phyloP scores from a whole-genome alignment of 2,888 invertebrate genomes.

The Machimus atricapillus region DNA sequence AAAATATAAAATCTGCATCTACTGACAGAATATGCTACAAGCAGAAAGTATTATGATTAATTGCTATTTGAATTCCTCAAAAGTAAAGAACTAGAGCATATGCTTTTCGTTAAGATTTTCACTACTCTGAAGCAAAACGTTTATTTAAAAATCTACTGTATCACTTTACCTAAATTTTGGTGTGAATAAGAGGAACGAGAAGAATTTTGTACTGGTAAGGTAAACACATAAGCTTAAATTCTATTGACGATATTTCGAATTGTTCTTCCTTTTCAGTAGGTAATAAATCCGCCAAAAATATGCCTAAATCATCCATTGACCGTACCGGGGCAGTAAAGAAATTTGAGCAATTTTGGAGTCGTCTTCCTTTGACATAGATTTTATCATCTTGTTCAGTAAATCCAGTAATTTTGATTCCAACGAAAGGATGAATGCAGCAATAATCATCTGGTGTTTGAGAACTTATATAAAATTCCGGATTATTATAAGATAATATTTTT shows the following conservation, averaged over 20 bases:
- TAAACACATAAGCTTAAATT: neutral
- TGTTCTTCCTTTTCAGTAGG: neutral
- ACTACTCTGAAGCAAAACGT: neutral
- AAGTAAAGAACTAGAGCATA: neutral
- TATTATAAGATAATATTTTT: neutral
- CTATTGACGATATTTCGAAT: neutral
- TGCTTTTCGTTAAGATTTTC: neutral
- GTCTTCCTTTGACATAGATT: neutral
- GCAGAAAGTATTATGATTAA: too few relatives aligned
- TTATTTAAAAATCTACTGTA: neutral
- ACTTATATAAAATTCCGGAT: neutral
- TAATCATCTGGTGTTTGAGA: neutral
- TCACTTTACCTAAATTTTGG: neutral
- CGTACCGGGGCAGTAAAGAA: neutral
- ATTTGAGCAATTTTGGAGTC: neutral
- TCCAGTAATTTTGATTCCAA: neutral
- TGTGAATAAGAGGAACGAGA: neutral
- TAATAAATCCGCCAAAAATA: neutral
- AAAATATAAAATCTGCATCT: too few relatives aligned
- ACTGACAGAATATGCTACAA: too few relatives aligned
- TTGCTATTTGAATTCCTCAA: neutral
- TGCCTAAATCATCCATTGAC: neutral
- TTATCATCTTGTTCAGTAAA: neutral
- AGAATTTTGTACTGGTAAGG: neutral
- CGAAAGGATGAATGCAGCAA: constrained; percentile 1